Evolutionary conservation across 2,113 vertebrate species (phyloP), one percentile per base, ranked within the genome.

Genomic region (Ramphastos sulfuratus): DNA sequence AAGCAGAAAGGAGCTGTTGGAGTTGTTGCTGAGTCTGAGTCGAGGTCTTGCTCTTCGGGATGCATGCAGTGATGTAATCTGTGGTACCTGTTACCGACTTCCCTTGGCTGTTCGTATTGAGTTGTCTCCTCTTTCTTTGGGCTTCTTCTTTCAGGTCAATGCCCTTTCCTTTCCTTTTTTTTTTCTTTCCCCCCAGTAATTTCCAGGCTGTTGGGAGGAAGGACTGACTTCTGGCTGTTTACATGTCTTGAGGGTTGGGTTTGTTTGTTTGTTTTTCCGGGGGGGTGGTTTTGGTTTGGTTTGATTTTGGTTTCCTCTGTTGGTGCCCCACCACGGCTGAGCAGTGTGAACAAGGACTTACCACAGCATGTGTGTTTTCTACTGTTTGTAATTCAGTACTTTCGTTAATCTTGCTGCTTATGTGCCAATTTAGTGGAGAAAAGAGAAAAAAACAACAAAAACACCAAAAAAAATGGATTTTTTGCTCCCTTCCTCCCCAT

Each of bases 381-480:
- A 98, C 98, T 98, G 98, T 98, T 98, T 98, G 98, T 98, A 98
- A 98, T 94, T 94, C 97, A 98, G 98, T 98, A 98, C 96, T 98
- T 98, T 98, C 97, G 96, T 98, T 98, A 97, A 98, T 97, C 97
- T 98, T 98, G 98, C 98, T 98, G 98, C 98, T 98, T 98, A 98
- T 97, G 98, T 98, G 98, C 98, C 98, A 98, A 98, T 98, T 97
- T 98, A 97, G 98, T 98, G 98, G 48, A 50, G 21, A 50, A 50
- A 46, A 46, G 15, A 17, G 15, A 15, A 42, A 42, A 42, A 42
- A 42, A 46, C 44, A 46, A 46, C 42, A 44, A 44, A 44, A 44
- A 44, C 37, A 18, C 44, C 44, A 16, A 48, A 48, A 20, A 48
- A 48, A 97, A 92, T 95, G 93, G 27, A 96, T 70, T 97, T 97